Evolutionary conservation across 2,797 vertebrate genomes (phyloP).

Genomic region (Typhlichthys subterraneus): DNA sequence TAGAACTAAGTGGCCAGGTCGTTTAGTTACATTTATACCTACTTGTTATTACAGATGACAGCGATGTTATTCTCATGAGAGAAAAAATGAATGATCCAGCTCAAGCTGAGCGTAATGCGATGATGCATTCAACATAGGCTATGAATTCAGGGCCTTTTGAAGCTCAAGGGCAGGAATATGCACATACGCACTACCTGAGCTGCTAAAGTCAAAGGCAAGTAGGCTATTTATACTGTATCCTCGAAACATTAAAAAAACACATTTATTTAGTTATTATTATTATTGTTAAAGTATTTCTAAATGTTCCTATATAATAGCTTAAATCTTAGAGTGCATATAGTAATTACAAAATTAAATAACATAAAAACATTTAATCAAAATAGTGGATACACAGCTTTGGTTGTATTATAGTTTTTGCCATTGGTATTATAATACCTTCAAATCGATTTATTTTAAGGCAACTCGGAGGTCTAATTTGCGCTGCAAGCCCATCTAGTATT

Average conservation of each 20-base stretch:
- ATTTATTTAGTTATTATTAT: no score
- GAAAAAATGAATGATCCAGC: constrained; percentile 30
- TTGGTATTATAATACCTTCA: constrained; percentile 56
- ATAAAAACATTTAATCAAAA: neutral
- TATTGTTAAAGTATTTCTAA: no score
- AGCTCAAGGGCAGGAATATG: constrained; percentile 23
- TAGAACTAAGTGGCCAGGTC: constrained; percentile 32
- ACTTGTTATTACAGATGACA: constrained; percentile 17
- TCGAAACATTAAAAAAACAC: no score
- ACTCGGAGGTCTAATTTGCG: constrained; percentile 60
- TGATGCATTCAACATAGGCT: constrained; percentile 1
- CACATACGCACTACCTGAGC: neutral
- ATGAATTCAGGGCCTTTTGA: constrained; percentile 28
- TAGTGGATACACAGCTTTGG: neutral
- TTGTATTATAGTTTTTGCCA: constrained; percentile 17
- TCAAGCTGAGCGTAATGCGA: constrained; percentile 37
- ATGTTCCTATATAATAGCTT: no score
- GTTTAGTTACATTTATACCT: constrained; percentile 33
- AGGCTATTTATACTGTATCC: no score
- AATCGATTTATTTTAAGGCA: constrained; percentile 63
- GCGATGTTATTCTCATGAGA: constrained; percentile 29
- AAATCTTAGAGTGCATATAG: no score
- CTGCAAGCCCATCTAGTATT: constrained; percentile 50
- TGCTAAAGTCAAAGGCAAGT: no score
- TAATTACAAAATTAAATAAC: neutral